phyloP scores from a whole-genome alignment of 2,797 vertebrate species.

The Channa striata region DNA sequence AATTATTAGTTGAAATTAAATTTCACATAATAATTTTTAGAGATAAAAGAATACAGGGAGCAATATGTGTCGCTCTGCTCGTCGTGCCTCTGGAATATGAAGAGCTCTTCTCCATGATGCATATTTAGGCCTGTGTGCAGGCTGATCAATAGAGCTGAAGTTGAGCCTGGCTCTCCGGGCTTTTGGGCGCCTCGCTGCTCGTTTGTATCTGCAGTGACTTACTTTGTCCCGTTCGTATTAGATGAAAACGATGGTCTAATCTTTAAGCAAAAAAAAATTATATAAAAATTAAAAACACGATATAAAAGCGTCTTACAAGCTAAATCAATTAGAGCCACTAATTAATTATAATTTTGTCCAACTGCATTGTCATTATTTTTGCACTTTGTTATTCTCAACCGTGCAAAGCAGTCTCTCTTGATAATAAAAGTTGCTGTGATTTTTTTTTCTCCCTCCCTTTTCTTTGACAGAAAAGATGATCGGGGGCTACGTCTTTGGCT shows the following conservation, averaged over 20 bases:
- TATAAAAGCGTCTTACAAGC: conserved; percentile 22
- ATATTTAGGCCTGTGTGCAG: conserved; percentile 54
- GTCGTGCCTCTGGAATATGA: conserved; percentile 39
- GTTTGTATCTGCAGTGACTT: conserved; percentile 48
- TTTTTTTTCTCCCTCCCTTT: not conserved
- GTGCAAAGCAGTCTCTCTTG: conserved; percentile 9
- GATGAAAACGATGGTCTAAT: conserved; percentile 28
- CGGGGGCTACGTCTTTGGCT: conserved; percentile 77
- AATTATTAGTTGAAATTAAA: conserved; percentile 23
- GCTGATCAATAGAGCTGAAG: conserved; percentile 71
- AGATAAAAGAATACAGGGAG: not conserved
- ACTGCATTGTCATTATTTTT: conserved; percentile 34
- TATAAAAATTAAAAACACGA: no score
- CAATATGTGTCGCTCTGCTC: conserved; percentile 19
- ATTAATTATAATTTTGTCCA: conserved; percentile 42
- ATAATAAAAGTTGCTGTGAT: conserved; percentile 51
- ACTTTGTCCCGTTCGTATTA: conserved; percentile 29
- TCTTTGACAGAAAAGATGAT: conserved; percentile 86
- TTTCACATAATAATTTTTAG: conserved; percentile 13
- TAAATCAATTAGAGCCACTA: conserved; percentile 41
- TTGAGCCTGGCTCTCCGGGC: conserved; percentile 50
- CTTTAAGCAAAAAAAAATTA: conserved; percentile 34
- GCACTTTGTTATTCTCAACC: conserved; percentile 31
- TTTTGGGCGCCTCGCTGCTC: conserved; percentile 46
- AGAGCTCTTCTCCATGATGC: conserved; percentile 53